These are phyloP conservation scores for Acrocephalus scirpaceus DNA, from an alignment of 2,797 vertebrate species.

Conservation along the genomic window DNA sequence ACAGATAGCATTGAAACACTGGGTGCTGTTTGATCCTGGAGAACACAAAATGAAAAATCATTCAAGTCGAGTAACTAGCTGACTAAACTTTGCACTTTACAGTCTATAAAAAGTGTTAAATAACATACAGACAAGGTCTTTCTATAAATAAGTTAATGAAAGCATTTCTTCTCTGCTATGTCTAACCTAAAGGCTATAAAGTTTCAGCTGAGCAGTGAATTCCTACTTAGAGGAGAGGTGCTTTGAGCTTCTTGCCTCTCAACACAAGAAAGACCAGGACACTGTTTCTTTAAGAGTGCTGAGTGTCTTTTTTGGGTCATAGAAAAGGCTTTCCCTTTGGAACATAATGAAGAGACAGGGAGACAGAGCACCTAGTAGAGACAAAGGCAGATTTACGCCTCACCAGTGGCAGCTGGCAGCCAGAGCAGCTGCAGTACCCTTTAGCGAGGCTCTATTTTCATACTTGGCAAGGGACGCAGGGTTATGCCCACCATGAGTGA, in stretches of 20 bases:
- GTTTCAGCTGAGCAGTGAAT: conserved; percentile 26
- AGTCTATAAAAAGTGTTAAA: conserved; percentile 53
- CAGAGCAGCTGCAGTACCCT: not conserved
- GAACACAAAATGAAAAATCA: not conserved
- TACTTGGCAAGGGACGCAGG: not conserved
- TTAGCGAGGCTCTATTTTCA: not conserved
- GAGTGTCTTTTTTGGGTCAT: not conserved
- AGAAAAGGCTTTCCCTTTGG: not conserved
- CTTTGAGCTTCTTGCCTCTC: not conserved
- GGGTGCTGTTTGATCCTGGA: not conserved
- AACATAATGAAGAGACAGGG: not conserved
- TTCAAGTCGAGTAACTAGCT: conserved; percentile 7
- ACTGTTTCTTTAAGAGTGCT: not conserved
- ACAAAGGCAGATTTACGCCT: not conserved
- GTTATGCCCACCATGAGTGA: not conserved
- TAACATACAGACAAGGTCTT: conserved; percentile 15
- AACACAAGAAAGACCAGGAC: not conserved
- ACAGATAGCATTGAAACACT: not conserved
- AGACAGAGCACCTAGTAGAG: not conserved
- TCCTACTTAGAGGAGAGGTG: not conserved
- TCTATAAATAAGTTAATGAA: conserved; percentile 53
- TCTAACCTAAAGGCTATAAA: conserved; percentile 35
- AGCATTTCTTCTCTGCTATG: conserved; percentile 8
- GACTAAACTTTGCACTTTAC: conserved; percentile 38
- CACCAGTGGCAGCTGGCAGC: not conserved